Conservation (phyloP, 2,113 vertebrate genomes). For the Chitala chitala region DNA sequence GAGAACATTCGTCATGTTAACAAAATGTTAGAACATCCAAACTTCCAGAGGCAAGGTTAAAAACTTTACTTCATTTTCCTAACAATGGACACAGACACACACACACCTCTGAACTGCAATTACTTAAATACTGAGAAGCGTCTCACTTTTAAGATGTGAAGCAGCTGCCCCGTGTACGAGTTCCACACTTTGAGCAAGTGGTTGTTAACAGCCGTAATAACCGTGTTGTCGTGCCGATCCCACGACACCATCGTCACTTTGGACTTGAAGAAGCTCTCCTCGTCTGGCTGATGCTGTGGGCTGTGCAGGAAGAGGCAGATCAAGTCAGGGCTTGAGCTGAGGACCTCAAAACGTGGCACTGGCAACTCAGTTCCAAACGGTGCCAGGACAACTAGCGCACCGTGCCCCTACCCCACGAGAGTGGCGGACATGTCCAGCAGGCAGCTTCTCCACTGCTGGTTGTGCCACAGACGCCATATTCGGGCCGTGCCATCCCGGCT, state of each 20-base stretch:
- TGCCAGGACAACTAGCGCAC: too few relatives aligned
- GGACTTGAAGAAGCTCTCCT: conserved; percentile 85
- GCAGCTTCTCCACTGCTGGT: conserved; percentile 82
- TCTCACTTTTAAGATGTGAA: conserved; percentile 84
- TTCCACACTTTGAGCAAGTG: conserved; percentile 97
- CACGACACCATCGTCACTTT: conserved; percentile 99
- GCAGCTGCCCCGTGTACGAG: conserved; percentile 83
- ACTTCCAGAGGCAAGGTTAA: too few relatives aligned
- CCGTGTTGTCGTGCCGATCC: conserved; percentile 87
- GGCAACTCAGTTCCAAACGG: neutral
- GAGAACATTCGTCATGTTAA: too few relatives aligned
- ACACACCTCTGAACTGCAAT: too few relatives aligned
- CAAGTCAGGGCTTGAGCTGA: neutral
- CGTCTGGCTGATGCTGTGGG: conserved; percentile 59
- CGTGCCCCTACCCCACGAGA: conserved; percentile 70
- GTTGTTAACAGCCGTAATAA: conserved; percentile 93
- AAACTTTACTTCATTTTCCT: too few relatives aligned
- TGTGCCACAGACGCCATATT: conserved; percentile 84
- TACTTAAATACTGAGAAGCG: neutral
- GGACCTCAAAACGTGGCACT: neutral
- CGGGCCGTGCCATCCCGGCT: conserved; percentile 92
- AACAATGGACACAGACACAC: too few relatives aligned
- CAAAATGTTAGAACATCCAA: conserved; percentile 3
- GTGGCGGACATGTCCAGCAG: conserved; percentile 83
- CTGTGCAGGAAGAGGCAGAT: conserved; percentile 30